phyloP scores from a whole-genome alignment of 2,113 vertebrate species.

The Prunella himalayana region DNA sequence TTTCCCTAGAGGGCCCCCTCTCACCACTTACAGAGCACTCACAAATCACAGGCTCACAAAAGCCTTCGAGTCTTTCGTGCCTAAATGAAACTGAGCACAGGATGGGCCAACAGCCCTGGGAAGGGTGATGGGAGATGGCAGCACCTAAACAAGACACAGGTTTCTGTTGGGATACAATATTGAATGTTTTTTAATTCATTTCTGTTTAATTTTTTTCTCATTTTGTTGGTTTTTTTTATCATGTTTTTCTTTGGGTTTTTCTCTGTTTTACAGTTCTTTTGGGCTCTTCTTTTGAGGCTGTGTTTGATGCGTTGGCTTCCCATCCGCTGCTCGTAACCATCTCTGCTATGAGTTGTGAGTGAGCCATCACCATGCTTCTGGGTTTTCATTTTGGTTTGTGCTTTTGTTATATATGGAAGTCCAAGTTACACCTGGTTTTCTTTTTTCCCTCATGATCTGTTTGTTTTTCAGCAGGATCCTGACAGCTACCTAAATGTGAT shows the following conservation, averaged over 20 bases:
- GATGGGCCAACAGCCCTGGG: not conserved
- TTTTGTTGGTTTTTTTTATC: conserved; percentile 67
- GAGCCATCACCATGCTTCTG: conserved; percentile 71
- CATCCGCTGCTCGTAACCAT: conserved; percentile 75
- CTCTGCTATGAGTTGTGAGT: conserved; percentile 83
- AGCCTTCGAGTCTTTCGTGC: accelerated
- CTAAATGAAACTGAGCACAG: not conserved
- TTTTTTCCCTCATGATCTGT: conserved; percentile 33
- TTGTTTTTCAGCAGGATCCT: conserved; percentile 41
- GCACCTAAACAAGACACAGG: not conserved
- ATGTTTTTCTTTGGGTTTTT: conserved; percentile 77
- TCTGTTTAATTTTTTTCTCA: conserved; percentile 51
- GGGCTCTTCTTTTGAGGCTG: conserved; percentile 80
- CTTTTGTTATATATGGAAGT: conserved; percentile 54
- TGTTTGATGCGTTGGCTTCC: conserved; percentile 84
- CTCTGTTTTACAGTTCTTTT: conserved; percentile 90
- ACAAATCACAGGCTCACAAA: not conserved
- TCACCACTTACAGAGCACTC: not conserved
- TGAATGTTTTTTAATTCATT: conserved; percentile 50
- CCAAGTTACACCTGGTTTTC: conserved; percentile 24
- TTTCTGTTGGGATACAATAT: not conserved
- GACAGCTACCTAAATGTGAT: conserved; percentile 2
- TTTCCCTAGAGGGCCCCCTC: conserved; percentile 10
- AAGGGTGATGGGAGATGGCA: not conserved
- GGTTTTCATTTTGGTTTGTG: conserved; percentile 62